Base-by-base conservation (phyloP, 2,797 vertebrate genomes). In the Vipera ursinii region DNA sequence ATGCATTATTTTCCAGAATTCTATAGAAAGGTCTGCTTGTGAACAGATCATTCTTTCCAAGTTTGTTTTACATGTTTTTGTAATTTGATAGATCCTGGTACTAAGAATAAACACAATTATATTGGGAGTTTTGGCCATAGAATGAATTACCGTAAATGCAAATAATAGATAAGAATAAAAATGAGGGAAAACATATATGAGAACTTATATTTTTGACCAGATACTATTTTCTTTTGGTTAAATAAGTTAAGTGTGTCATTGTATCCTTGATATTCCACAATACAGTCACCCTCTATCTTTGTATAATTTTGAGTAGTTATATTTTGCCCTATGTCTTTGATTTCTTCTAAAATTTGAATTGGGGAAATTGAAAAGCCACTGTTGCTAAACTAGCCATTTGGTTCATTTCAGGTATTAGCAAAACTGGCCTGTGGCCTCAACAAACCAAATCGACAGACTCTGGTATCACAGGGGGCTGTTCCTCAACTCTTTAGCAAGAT, bases 401-500 rank as follows among this genome's bases (percentile, higher is more conserved):
- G 1, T 93, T 82, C 56, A 59, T 94, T 97, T 69, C 93, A 99
- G 99, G 98, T 99, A 0, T 95, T 99, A 96, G 98, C 99, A 57
- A 99, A 99, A 96, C 97, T 99, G 89, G 98, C 98, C n/a, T 99
- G 99, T 96, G 99, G 99, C 85, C 95, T 99, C 92, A 99, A 99
- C 97, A 99, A 99, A 95, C 99, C 99, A 14, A 99, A 99, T 95
- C 97, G 98, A 3, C 99, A 99, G 97, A 99, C 99, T 0, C 90
- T 99, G 56, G 87, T 99, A 56, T 98, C 99, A 28, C 96, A 98
- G 3, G 98, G 96, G 12, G 98, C 98, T 0, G 98, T 99, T 87
- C 94, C 98, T 0, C 97, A 98, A 92, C 98, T 99, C 94, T 99
- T 99, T 95, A 98, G 93, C 96, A 97, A 98, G 0, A 96, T 99